Percentiles rank a stretch among this genome's conserved stretches.
Conservation (phyloP, 2,888 invertebrate species). For the Eupelmus urozonus region DNA sequence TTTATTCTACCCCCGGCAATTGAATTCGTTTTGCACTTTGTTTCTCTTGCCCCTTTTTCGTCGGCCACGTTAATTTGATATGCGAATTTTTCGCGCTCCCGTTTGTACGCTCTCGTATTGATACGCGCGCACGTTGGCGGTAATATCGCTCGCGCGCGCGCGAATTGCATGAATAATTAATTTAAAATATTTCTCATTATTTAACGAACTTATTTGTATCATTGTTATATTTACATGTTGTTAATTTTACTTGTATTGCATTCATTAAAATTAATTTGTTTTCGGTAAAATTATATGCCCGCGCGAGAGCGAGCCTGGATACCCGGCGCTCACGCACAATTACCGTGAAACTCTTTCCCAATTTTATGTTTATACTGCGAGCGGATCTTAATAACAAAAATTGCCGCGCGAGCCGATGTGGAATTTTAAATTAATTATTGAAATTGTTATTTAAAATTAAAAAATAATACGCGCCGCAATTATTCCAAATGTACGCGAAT, state of each 20-base stretch:
- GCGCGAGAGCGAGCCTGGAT: too few relatives aligned
- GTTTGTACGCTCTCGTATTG: neutral
- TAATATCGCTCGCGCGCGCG: constrained; percentile 12
- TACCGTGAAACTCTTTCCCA: constrained; percentile 38
- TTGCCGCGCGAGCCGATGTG: neutral
- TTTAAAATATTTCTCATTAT: constrained; percentile 48
- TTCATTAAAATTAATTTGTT: constrained; percentile 53
- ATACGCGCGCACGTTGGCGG: neutral
- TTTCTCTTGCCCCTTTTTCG: constrained; percentile 18
- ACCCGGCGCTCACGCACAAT: constrained; percentile 7
- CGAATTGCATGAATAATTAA: constrained; percentile 51
- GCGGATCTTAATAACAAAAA: constrained; percentile 39
- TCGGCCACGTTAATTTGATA: constrained; percentile 21
- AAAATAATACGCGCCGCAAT: neutral
- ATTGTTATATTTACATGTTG: constrained; percentile 44
- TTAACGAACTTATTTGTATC: constrained; percentile 41
- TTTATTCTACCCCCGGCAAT: constrained; percentile 19
- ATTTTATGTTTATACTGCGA: constrained; percentile 23
- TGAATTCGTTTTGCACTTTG: constrained; percentile 27
- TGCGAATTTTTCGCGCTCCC: constrained; percentile 16
- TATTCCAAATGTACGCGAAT: neutral
- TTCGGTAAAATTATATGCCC: constrained; percentile 35
- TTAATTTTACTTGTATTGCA: constrained; percentile 50
- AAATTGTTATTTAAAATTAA: constrained; percentile 32
- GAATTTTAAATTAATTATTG: constrained; percentile 26